Evolutionary conservation across 2,888 invertebrate genomes (phyloP).

Genomic region (Lordiphosa andalusiaca): DNA sequence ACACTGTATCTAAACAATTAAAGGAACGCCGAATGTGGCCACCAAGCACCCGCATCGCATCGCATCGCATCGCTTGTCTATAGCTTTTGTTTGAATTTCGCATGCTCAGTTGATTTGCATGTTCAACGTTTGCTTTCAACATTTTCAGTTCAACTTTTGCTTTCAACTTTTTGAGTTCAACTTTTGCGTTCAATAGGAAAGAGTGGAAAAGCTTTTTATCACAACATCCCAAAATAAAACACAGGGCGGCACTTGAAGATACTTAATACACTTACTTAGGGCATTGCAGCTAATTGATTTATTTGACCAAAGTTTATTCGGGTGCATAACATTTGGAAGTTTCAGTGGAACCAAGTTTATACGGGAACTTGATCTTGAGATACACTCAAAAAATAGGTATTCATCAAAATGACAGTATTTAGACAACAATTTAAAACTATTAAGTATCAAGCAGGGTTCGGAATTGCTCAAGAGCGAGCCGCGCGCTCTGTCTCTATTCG

Average conservation of each 20-base stretch:
- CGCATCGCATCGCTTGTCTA: conserved; percentile 24
- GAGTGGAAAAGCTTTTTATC: conserved; percentile 33
- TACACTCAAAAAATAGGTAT: too few species aligned
- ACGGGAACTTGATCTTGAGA: too few species aligned
- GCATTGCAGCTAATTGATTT: background rate
- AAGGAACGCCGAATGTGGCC: conserved; percentile 34
- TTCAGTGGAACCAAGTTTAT: too few species aligned
- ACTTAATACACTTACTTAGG: background rate
- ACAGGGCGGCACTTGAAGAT: conserved; percentile 20
- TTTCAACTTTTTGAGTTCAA: conserved; percentile 21
- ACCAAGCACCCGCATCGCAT: conserved; percentile 16
- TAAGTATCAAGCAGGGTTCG: too few species aligned
- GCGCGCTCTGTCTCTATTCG: too few species aligned
- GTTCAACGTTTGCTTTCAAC: conserved; percentile 47
- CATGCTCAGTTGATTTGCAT: conserved; percentile 55
- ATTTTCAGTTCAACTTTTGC: conserved; percentile 30
- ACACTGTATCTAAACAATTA: conserved; percentile 23
- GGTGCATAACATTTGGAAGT: too few species aligned
- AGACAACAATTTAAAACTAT: too few species aligned
- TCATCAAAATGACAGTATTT: too few species aligned
- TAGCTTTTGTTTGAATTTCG: conserved; percentile 11
- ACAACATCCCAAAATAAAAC: conserved; percentile 34
- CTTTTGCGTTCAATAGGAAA: conserved; percentile 39
- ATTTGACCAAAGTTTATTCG: background rate
- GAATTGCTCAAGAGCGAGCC: too few species aligned